phyloP scores from a whole-genome alignment of 2,888 invertebrate genomes.

The Rhagium mordax region DNA sequence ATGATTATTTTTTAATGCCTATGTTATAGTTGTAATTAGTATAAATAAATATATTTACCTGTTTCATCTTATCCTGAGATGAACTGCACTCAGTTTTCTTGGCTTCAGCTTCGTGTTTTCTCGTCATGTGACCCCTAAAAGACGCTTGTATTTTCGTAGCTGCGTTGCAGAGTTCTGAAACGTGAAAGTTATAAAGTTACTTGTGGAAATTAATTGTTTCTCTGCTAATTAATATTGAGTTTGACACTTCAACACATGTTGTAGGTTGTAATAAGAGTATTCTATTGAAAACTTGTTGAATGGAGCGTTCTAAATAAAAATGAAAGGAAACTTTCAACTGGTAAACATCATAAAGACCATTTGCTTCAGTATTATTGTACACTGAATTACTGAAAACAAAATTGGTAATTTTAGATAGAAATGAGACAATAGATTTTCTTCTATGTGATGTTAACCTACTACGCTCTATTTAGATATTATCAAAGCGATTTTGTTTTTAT shows the following conservation, averaged over 20 bases:
- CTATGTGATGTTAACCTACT: no score
- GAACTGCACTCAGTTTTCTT: conserved; percentile 43
- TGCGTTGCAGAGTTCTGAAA: conserved; percentile 85
- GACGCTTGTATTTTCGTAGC: conserved; percentile 94
- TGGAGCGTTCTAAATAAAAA: background rate
- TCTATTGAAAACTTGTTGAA: background rate
- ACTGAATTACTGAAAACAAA: no score
- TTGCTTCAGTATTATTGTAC: no score
- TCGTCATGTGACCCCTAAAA: conserved; percentile 90
- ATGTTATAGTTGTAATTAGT: no score
- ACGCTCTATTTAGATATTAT: no score
- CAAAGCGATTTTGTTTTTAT: no score
- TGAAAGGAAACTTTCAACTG: background rate
- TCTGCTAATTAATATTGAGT: background rate
- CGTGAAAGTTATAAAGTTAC: background rate
- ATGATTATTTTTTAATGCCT: no score
- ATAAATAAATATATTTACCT: conserved; percentile 40
- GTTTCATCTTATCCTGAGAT: conserved; percentile 45
- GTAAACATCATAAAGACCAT: background rate
- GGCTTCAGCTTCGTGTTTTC: conserved; percentile 74
- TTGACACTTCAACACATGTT: background rate
- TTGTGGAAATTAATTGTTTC: background rate
- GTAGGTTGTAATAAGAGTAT: background rate
- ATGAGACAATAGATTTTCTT: no score
- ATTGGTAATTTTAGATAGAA: no score